A percentile compares a stretch with the other conserved stretches of the same genome.
Evolutionary conservation across 2,797 vertebrate genomes (phyloP).

Genomic region (Gallinago nigripennis): DNA sequence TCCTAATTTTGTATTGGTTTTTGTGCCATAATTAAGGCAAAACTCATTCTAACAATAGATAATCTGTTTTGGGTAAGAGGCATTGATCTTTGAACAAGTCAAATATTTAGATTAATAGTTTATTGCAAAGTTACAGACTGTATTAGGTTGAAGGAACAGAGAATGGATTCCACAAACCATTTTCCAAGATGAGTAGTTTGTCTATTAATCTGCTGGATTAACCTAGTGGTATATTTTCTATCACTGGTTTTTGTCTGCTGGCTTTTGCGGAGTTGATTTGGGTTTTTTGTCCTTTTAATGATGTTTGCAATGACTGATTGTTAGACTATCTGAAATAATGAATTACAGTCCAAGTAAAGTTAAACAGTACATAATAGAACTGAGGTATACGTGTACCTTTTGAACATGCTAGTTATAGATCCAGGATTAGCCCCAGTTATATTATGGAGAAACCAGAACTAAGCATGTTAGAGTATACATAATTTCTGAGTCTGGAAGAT

Average conservation of each 20-base stretch:
- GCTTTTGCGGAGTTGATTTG: neutral
- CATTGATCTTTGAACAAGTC: neutral
- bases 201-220: neutral
- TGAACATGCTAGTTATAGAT: too few species aligned
- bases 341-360: neutral
- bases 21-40: neutral
- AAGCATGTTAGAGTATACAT: neutral
- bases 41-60: neutral
- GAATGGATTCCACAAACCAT: neutral
- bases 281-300: neutral
- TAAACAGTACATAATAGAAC: neutral
- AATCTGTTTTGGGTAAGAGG: neutral
- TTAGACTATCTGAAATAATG: neutral
- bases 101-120: neutral
- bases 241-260: neutral
- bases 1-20: neutral
- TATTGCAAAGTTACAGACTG: neutral
- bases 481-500: neutral
- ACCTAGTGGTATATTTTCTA: neutral
- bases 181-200: neutral
- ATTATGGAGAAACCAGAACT: neutral
- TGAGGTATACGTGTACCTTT: too few species aligned
- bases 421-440: neutral
- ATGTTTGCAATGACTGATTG: neutral
- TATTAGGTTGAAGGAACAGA: neutral